Conservation (phyloP, 2,113 vertebrate genomes). For the Thunnus thynnus region DNA sequence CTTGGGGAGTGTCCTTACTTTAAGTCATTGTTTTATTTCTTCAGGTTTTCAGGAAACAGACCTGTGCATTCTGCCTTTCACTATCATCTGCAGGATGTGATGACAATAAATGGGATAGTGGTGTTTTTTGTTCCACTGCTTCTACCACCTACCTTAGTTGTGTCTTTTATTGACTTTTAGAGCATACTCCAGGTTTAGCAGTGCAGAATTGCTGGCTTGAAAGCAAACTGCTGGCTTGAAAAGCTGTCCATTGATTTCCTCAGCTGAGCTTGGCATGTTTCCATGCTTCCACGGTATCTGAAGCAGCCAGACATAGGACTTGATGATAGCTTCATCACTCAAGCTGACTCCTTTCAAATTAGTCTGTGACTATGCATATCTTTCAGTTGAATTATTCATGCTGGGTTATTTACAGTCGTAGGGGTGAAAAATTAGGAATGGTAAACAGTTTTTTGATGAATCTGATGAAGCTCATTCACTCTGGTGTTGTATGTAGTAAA, state of each 20-base stretch:
- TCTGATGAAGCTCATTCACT: slow-evolving; percentile 9
- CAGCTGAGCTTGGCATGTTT: slow-evolving; percentile 2
- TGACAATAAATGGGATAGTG: background rate
- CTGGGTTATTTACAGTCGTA: slow-evolving; percentile 3
- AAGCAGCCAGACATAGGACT: slow-evolving; percentile 17
- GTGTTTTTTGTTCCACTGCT: background rate
- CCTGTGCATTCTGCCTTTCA: background rate
- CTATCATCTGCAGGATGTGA: background rate
- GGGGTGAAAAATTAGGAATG: slow-evolving; percentile 4
- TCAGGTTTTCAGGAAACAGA: background rate
- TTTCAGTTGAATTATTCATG: slow-evolving; percentile 36
- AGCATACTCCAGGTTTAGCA: background rate
- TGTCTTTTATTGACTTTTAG: slow-evolving; percentile 28
- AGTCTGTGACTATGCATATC: slow-evolving; percentile 36
- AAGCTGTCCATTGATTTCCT: slow-evolving; percentile 30
- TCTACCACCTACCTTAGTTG: background rate
- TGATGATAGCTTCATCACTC: slow-evolving; percentile 43
- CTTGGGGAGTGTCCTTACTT: too few relatives aligned
- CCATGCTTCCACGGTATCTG: slow-evolving; percentile 14
- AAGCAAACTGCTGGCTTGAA: slow-evolving; percentile 16
- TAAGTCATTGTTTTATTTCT: background rate
- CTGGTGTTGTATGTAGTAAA: background rate
- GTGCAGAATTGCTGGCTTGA: slow-evolving; percentile 4
- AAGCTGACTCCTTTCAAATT: slow-evolving; percentile 18
- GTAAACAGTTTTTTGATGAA: slow-evolving; percentile 2